A percentile compares a stretch with the other conserved stretches of the same genome.
Evolutionary conservation across 2,888 invertebrate genomes (phyloP).

Genomic region (Amphipyra tragopoginis): DNA sequence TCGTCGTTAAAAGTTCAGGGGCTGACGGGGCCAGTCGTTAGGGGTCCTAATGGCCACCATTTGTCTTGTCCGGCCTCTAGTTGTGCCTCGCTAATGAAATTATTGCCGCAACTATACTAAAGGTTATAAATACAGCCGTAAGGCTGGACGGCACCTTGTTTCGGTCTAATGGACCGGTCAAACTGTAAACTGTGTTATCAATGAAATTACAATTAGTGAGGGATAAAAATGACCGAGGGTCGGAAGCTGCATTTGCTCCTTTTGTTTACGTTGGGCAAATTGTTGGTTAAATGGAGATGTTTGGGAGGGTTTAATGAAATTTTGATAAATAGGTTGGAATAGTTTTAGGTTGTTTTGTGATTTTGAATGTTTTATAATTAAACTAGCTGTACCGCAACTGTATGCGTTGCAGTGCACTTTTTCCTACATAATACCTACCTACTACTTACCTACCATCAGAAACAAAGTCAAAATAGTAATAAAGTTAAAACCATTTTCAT

Average conservation of each 20-base stretch:
- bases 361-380: too few species aligned
- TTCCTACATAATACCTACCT: too few species aligned
- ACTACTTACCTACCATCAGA: too few species aligned
- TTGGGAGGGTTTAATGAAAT: conserved; percentile 39
- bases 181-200: conserved; percentile 90
- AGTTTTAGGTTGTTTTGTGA: conserved; percentile 5
- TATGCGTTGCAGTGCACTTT: too few species aligned
- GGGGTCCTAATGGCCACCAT: conserved; percentile 89
- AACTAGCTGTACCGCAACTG: too few species aligned
- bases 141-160: conserved; percentile 88
- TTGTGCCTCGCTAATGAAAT: conserved; percentile 90
- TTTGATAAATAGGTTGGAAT: conserved; percentile 27
- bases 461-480: too few species aligned
- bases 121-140: conserved; percentile 89
- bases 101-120: conserved; percentile 90
- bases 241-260: conserved; percentile 80
- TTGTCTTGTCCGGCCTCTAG: conserved; percentile 90
- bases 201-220: conserved; percentile 89
- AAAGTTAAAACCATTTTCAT: too few species aligned
- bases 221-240: conserved; percentile 86
- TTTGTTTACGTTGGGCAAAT: conserved; percentile 72
- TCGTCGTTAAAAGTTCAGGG: conserved; percentile 89
- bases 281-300: conserved; percentile 56
- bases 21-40: conserved; percentile 88
- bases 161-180: conserved; percentile 89